Evolutionary conservation across 2,113 vertebrate genomes (phyloP).

Genomic region (Dipodomys ordii): DNA sequence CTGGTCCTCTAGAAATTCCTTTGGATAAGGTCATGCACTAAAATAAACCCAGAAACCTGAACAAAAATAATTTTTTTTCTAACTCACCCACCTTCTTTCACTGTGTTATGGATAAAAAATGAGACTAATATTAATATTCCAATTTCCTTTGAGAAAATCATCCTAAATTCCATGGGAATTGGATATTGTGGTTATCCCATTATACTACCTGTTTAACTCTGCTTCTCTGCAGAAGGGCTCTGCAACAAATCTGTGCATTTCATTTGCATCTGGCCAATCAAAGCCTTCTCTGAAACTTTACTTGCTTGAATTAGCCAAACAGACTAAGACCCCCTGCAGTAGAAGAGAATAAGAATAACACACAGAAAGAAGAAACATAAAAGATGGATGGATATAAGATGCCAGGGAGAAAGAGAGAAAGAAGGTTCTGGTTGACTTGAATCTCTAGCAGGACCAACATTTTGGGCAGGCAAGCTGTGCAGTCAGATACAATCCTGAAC

Average conservation of each 20-base stretch:
- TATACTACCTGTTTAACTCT: not conserved
- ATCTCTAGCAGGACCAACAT: not conserved
- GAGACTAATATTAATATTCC: not conserved
- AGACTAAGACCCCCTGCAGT: not conserved
- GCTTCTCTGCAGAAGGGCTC: not conserved
- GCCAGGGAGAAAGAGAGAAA: not conserved
- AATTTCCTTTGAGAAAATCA: not conserved
- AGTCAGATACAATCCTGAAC: not conserved
- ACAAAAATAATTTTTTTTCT: not conserved
- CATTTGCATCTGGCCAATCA: not conserved
- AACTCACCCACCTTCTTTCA: not conserved
- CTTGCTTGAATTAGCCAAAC: not conserved
- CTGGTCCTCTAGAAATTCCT: too few relatives aligned
- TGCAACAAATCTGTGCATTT: not conserved
- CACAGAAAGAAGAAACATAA: not conserved
- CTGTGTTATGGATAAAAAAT: not conserved
- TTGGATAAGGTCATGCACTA: too few relatives aligned
- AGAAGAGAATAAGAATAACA: not conserved
- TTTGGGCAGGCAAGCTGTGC: rapidly evolving
- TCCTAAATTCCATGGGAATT: not conserved
- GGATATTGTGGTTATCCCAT: not conserved
- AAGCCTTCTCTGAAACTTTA: not conserved
- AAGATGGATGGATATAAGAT: not conserved
- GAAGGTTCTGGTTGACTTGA: not conserved
- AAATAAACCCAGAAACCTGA: too few relatives aligned